Evolutionary conservation across 2,797 vertebrate species (phyloP).

Genomic region (Potorous gilbertii): DNA sequence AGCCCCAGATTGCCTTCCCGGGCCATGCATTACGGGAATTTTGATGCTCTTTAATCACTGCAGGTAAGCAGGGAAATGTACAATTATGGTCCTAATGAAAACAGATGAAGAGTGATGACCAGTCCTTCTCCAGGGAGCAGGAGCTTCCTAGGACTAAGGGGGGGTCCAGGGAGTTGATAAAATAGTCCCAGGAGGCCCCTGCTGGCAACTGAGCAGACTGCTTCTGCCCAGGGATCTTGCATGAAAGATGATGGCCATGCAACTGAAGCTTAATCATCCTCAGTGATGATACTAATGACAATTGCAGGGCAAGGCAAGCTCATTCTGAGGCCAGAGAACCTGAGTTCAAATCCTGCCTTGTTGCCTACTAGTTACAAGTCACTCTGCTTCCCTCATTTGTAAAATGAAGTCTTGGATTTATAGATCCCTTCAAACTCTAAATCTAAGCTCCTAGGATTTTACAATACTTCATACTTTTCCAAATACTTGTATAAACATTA

Average conservation of each 20-base stretch:
- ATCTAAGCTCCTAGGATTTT: neutral
- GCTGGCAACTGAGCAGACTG: neutral
- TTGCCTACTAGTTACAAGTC: neutral
- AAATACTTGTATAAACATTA: neutral
- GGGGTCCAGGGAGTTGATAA: conserved; percentile 30
- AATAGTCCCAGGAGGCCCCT: neutral
- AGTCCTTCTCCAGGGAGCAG: conserved; percentile 1
- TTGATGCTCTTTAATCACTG: conserved; percentile 47
- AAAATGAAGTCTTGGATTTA: neutral
- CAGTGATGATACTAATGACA: neutral
- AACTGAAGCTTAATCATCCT: neutral
- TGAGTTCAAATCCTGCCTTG: neutral
- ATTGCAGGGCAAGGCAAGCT: neutral
- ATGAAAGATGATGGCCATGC: neutral
- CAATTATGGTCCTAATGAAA: neutral
- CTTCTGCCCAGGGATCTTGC: neutral
- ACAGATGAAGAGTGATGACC: conserved; percentile 1
- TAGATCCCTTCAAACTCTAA: neutral
- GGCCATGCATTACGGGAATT: conserved; percentile 44
- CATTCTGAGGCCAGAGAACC: neutral
- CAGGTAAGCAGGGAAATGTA: conserved; percentile 36
- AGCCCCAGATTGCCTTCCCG: neutral
- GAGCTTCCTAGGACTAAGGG: neutral
- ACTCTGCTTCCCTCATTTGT: neutral
- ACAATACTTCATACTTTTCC: neutral